Percentiles rank a stretch among this genome's conserved stretches.
Evolutionary conservation across 2,888 invertebrate species (phyloP).

Genomic region (Mythimna vitellina): DNA sequence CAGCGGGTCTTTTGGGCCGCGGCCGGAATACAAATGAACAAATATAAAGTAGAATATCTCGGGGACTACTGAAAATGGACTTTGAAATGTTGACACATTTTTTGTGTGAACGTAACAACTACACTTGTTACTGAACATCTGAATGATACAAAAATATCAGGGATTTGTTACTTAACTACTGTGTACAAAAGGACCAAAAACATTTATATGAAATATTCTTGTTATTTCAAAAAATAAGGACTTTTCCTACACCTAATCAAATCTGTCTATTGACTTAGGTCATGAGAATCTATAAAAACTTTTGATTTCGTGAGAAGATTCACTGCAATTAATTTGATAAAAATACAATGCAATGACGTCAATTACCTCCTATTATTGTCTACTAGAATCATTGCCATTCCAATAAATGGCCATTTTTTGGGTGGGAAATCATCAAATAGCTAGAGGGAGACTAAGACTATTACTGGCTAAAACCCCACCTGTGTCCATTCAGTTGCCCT

Average conservation of each 20-base stretch:
- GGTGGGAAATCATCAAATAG: too few relatives aligned
- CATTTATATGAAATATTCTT: neutral
- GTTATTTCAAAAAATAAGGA: neutral
- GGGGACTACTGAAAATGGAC: constrained; percentile 75
- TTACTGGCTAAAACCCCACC: too few relatives aligned
- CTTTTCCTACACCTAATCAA: neutral
- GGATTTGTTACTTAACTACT: constrained; percentile 5
- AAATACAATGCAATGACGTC: neutral
- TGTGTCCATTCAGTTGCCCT: too few relatives aligned
- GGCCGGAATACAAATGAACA: constrained; percentile 81
- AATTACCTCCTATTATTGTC: too few relatives aligned
- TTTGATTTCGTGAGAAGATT: neutral
- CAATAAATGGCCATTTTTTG: neutral
- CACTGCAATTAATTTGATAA: neutral
- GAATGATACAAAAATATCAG: constrained; percentile 18
- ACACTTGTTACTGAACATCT: constrained; percentile 29
- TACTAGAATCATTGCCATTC: neutral
- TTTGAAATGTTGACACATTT: constrained; percentile 75
- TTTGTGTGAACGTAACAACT: constrained; percentile 49
- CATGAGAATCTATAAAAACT: neutral
- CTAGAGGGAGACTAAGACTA: too few relatives aligned
- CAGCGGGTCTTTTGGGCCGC: constrained; percentile 69
- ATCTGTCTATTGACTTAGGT: neutral
- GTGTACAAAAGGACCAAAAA: neutral
- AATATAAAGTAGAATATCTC: constrained; percentile 77